Evolutionary conservation across 2,888 invertebrate genomes (phyloP).

Genomic region (Clistopyga incitator): DNA sequence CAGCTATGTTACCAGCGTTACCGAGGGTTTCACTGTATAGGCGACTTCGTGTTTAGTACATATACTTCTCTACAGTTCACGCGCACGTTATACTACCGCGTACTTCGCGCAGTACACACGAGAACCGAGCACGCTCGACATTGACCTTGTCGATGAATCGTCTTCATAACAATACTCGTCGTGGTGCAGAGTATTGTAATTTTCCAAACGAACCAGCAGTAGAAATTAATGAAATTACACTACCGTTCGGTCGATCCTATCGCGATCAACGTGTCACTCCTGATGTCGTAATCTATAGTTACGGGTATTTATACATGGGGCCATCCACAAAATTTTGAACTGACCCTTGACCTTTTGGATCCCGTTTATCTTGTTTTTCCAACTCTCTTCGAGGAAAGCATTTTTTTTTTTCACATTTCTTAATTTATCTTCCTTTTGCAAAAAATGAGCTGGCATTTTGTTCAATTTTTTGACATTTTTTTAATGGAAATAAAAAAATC

Average conservation of each 20-base stretch:
- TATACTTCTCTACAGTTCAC: neutral
- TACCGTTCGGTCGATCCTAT: neutral
- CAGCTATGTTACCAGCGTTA: neutral
- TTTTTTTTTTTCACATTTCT: no score
- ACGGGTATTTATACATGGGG: neutral
- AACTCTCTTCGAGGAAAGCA: no score
- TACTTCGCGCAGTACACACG: conserved; percentile 35
- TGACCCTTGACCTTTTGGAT: no score
- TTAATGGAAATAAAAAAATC: no score
- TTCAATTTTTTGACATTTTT: no score
- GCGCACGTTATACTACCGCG: conserved; percentile 18
- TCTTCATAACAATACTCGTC: conserved; percentile 2
- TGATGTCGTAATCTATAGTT: neutral
- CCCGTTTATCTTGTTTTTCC: no score
- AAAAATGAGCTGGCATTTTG: no score
- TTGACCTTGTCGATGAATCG: conserved; percentile 62
- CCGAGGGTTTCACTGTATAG: neutral
- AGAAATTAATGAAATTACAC: conserved; percentile 19
- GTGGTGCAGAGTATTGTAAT: neutral
- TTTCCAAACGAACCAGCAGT: conserved; percentile 1
- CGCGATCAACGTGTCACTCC: neutral
- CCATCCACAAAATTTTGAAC: no score
- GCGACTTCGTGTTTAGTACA: conserved; percentile 24
- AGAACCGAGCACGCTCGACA: conserved; percentile 47
- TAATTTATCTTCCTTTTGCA: no score